These are phyloP conservation scores for Stegostoma tigrinum DNA, from an alignment of 2,113 vertebrate species.

Conservation along the genomic window DNA sequence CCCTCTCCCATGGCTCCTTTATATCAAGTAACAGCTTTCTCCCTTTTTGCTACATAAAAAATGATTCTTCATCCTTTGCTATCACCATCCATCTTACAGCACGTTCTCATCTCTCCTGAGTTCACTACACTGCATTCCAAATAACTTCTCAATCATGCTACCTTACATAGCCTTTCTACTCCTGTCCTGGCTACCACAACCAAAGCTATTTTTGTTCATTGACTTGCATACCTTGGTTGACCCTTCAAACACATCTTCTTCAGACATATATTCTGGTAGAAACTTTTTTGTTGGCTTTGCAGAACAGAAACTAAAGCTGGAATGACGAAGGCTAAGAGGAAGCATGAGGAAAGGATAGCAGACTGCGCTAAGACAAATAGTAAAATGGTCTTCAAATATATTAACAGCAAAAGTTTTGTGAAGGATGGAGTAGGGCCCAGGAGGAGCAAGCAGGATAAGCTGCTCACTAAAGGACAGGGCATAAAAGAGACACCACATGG, in stretches of 20 bases:
- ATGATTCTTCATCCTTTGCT: neutral
- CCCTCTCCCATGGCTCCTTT: neutral
- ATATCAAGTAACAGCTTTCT: neutral
- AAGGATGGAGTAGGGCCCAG: too few species aligned
- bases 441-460: too few species aligned
- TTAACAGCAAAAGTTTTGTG: too few species aligned
- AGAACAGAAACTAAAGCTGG: too few species aligned
- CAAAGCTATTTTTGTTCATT: neutral
- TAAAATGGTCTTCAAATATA: too few species aligned
- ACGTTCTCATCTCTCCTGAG: neutral
- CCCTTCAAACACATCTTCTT: neutral
- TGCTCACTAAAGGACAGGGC: too few species aligned
- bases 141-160: neutral
- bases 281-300: neutral
- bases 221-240: neutral
- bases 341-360: too few species aligned
- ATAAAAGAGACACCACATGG: too few species aligned
- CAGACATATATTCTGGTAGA: neutral
- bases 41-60: neutral
- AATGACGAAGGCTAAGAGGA: too few species aligned
- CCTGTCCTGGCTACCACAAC: neutral
- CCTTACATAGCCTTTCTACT: neutral
- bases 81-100: neutral
- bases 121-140: neutral
- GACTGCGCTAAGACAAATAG: too few species aligned